Percentiles rank a stretch among this genome's conserved stretches.
phyloP scores from a whole-genome alignment of 1,140 invertebrate genomes.

The Antheraea mylitta region DNA sequence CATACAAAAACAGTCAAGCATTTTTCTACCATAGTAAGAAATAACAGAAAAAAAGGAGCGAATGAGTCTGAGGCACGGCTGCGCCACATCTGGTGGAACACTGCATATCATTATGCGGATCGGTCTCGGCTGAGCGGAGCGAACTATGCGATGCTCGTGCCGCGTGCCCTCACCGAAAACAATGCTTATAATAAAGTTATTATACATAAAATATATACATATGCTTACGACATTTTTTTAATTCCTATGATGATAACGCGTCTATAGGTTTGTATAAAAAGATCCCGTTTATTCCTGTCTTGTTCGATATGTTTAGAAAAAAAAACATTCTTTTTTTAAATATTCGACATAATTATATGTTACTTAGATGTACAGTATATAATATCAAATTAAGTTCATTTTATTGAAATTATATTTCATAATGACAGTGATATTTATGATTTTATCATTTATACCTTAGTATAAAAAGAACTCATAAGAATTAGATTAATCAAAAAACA shows the following conservation, averaged over 20 bases:
- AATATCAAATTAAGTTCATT: too few species aligned
- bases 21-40: conserved; percentile 39
- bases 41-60: conserved; percentile 53
- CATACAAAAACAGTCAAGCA: conserved; percentile 42
- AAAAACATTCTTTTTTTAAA: too few species aligned
- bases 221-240: not conserved
- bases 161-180: conserved; percentile 35
- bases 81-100: conserved; percentile 73
- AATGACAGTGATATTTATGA: too few species aligned
- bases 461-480: too few species aligned
- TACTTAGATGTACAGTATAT: too few species aligned
- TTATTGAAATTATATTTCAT: too few species aligned
- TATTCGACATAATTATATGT: too few species aligned
- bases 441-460: too few species aligned
- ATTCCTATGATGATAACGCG: not conserved
- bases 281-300: not conserved
- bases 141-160: conserved; percentile 13
- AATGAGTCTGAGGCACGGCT: conserved; percentile 55
- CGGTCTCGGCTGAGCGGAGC: conserved; percentile 57
- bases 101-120: conserved; percentile 70
- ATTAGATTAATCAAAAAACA: too few species aligned
- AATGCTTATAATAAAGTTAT: conserved; percentile 29
- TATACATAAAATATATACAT: conserved; percentile 1
- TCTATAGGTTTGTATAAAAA: too few species aligned
- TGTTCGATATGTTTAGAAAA: too few species aligned